Percentiles rank a stretch among this genome's conserved stretches.
phyloP scores from a whole-genome alignment of 1,140 invertebrate species.

The Pseudomyrmex pallidus region DNA sequence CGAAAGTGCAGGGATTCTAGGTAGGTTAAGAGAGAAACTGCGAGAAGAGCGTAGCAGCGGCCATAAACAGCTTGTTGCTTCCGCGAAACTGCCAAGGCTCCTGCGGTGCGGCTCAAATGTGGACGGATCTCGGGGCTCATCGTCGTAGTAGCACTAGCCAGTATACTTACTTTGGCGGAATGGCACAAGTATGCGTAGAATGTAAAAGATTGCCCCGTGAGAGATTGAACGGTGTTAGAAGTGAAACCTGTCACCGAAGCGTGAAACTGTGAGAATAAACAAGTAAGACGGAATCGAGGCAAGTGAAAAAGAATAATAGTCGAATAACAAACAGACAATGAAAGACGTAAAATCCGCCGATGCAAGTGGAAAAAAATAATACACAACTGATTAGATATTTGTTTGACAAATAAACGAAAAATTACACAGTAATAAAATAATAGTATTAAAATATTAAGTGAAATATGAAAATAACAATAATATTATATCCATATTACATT shows the following conservation, averaged over 20 bases:
- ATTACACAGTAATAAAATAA: too few species aligned
- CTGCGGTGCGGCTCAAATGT: slow-evolving; percentile 61
- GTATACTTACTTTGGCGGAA: slow-evolving; percentile 65
- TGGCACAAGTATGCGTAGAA: slow-evolving; percentile 81
- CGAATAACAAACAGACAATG: too few species aligned
- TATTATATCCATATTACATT: too few species aligned
- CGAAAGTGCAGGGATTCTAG: slow-evolving; percentile 52
- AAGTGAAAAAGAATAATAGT: too few species aligned
- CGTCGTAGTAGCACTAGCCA: slow-evolving; percentile 71
- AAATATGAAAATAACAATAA: too few species aligned
- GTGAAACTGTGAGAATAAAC: background rate
- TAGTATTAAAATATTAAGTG: too few species aligned
- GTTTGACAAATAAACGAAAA: too few species aligned
- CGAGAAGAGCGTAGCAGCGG: slow-evolving; percentile 76
- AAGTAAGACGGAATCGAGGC: too few species aligned
- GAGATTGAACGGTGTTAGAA: slow-evolving; percentile 58
- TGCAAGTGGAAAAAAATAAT: too few species aligned
- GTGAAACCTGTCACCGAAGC: background rate
- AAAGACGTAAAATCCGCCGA: too few species aligned
- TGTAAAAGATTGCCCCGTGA: slow-evolving; percentile 79
- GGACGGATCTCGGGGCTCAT: slow-evolving; percentile 44
- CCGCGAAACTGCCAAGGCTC: slow-evolving; percentile 77
- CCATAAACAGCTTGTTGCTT: slow-evolving; percentile 86
- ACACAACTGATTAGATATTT: too few species aligned
- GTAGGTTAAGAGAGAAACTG: slow-evolving; percentile 58